Evolutionary conservation across 1,140 invertebrate species (phyloP).

Genomic region (Pseudomyrmex cubaensis): DNA sequence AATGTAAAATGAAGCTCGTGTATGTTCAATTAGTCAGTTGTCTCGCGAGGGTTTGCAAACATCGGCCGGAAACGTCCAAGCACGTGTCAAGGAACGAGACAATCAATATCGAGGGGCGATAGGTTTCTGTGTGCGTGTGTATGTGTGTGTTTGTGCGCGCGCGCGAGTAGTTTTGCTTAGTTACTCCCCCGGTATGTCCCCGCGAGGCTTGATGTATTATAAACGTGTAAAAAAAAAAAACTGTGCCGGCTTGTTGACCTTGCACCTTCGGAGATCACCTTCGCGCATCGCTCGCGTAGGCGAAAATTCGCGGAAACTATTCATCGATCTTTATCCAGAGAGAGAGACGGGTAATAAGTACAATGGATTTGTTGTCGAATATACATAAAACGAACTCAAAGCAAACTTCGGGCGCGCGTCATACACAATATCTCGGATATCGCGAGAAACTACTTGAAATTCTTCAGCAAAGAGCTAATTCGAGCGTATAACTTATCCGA

Average conservation of each 20-base stretch:
- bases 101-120: conserved; percentile 21
- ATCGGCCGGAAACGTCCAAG: conserved; percentile 14
- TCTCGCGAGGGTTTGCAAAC: conserved; percentile 16
- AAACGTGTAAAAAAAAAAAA: conserved; percentile 1
- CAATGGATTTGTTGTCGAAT: no score
- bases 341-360: no score
- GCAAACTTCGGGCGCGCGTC: no score
- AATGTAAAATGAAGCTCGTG: not conserved
- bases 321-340: not conserved
- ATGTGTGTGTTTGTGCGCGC: not conserved
- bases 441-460: conserved; percentile 17
- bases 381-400: no score
- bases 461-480: conserved; percentile 27
- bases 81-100: conserved; percentile 10
- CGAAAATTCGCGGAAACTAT: not conserved
- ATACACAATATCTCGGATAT: no score
- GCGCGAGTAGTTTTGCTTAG: not conserved
- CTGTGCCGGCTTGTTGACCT: not conserved
- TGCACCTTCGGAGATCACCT: not conserved
- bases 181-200: not conserved
- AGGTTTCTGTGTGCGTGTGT: not conserved
- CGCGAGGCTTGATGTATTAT: conserved; percentile 1
- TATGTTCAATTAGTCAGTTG: conserved; percentile 4
- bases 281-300: no score
- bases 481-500: conserved; percentile 17